These are phyloP conservation scores for Chironomus tentans DNA, from an alignment of 2,888 invertebrate species.

Conservation along the genomic window DNA sequence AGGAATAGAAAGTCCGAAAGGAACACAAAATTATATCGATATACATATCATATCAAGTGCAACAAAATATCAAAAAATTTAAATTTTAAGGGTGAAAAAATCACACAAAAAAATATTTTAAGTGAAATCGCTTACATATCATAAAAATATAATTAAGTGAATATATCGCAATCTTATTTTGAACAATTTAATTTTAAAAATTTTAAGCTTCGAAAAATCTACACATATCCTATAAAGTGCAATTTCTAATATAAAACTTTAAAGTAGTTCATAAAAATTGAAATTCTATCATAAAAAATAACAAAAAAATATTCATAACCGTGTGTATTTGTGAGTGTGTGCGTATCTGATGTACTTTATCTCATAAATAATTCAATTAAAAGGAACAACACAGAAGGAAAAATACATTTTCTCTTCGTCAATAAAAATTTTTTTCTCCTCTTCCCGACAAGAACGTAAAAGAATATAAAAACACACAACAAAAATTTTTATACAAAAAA, in stretches of 20 bases:
- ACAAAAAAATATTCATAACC: neutral
- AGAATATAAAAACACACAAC: neutral
- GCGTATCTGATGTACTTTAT: neutral
- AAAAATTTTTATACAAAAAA: neutral
- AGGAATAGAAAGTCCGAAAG: neutral
- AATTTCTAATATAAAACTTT: neutral
- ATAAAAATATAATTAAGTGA: neutral
- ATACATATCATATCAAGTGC: constrained; percentile 25
- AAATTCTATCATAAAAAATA: neutral
- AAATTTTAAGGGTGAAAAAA: constrained; percentile 6
- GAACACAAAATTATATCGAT: neutral
- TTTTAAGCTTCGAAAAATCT: neutral
- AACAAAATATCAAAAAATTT: constrained; percentile 18
- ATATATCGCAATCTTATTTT: no score
- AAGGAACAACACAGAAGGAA: neutral
- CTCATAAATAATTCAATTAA: constrained; percentile 24
- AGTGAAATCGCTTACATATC: constrained; percentile 6
- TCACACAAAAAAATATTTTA: neutral
- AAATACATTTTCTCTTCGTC: constrained; percentile 9
- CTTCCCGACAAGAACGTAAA: neutral
- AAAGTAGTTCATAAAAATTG: neutral
- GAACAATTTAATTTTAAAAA: no score
- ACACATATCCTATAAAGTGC: constrained; percentile 2
- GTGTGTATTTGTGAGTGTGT: neutral
- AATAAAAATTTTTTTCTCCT: no score